Base-by-base conservation (phyloP, 2,888 invertebrate genomes). In the Agrilus cyanescens region DNA sequence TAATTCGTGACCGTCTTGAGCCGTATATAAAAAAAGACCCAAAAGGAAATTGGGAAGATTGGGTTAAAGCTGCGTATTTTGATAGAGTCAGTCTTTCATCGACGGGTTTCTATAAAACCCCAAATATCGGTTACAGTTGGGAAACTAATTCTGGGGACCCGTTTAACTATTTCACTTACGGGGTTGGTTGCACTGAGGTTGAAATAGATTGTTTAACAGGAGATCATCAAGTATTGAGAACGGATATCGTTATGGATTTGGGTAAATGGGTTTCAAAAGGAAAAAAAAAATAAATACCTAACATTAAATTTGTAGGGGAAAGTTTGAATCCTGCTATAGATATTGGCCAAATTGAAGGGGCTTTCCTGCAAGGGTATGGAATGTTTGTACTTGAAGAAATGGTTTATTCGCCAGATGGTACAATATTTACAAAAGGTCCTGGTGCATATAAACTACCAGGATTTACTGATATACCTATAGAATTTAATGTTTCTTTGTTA, bases 251-350 rank as follows among this genome's bases (percentile, higher is more conserved):
- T 0, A 95, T 96, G 95, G 96, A 96, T 69, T 74, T 96, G 52
- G 95, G 63, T 59, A 52, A 43, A 34, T 12, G 3, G 3, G 13
- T 33, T 13, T 12, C 12, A 33, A 8, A 33, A 14, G 4, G 6
- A 32, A 4, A 10, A 2, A 4, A 14, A 13, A 8, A 33, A 33
- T 10, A 12, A 33, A n/a, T 33, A 7, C 33, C 15, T 33, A 12
- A 3, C 10, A 15, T 33, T n/a, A 14, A 33, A 33, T 14, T 14
- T 2, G 5, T 40, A 61, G 62, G 95, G 1, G 82, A 87, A 53
- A 94, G 94, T 66, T 68, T 96, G 41, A 96, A 96, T 67, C 96
- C 96, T 4, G 94, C 95, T 2, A 90, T 96, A 50, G 96, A 96
- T 57, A 86, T 96, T 53, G 96, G 95, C 0, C 96, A 96, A 71